These are phyloP conservation scores for Helleia helle DNA, from an alignment of 2,888 invertebrate genomes.

Conservation along the genomic window DNA sequence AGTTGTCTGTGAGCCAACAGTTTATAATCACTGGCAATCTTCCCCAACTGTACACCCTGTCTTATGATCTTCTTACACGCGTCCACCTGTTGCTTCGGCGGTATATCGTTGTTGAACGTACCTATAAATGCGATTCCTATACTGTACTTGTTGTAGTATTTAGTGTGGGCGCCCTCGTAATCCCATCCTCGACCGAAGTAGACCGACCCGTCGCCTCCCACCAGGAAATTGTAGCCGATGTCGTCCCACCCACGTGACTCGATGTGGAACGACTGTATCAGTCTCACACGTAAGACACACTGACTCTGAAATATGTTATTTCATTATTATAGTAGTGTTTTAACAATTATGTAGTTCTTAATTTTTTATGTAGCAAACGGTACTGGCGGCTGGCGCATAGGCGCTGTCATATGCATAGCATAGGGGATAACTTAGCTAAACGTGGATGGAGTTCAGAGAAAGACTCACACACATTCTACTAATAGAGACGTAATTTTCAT, in stretches of 20 bases:
- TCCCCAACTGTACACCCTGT: constrained; percentile 74
- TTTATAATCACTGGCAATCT: constrained; percentile 77
- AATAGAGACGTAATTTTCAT: too few species aligned
- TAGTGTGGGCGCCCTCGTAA: constrained; percentile 79
- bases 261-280: constrained; percentile 80
- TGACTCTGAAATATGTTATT: constrained; percentile 66
- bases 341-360: too few species aligned
- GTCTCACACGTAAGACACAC: constrained; percentile 74
- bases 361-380: too few species aligned
- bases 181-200: constrained; percentile 86
- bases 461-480: too few species aligned
- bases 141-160: constrained; percentile 77
- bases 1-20: constrained; percentile 80
- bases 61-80: constrained; percentile 77
- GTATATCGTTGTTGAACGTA: constrained; percentile 73
- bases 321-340: constrained; percentile 9
- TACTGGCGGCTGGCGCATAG: too few species aligned
- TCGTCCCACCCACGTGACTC: constrained; percentile 77
- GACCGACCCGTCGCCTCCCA: constrained; percentile 84
- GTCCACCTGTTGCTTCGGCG: constrained; percentile 65
- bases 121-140: constrained; percentile 84
- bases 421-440: too few species aligned
- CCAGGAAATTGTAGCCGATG: constrained; percentile 84
- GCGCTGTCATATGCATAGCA: too few species aligned
- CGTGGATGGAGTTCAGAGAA: too few species aligned